Percentiles rank a stretch among this genome's conserved stretches.
Conservation (phyloP, 2,113 vertebrate species). For the Triplophysa dalaica region DNA sequence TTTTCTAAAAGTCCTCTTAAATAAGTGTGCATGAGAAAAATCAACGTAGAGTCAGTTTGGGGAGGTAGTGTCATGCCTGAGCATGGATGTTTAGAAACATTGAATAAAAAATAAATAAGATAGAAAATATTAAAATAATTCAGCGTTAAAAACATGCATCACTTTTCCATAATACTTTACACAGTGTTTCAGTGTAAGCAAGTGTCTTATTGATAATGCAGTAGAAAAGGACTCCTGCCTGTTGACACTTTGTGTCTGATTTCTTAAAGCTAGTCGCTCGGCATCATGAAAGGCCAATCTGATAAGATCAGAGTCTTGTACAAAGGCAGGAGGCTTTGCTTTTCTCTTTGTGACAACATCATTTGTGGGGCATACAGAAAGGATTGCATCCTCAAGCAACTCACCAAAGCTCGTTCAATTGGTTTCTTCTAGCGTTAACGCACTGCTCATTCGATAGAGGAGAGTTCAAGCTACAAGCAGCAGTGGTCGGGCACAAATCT, state of each 20-base stretch:
- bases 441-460: constrained; percentile 1
- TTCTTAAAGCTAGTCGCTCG: constrained; percentile 30
- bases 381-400: constrained; percentile 23
- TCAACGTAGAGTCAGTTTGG: no score
- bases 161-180: not conserved
- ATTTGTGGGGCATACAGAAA: constrained; percentile 48
- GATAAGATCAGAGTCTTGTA: constrained; percentile 40
- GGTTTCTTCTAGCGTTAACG: constrained; percentile 30
- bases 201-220: constrained; percentile 3
- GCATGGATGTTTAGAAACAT: no score
- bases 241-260: constrained; percentile 25
- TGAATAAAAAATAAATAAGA: no score
- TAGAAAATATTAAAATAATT: no score
- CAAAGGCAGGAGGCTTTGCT: constrained; percentile 34
- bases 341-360: constrained; percentile 38
- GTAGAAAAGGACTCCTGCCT: constrained; percentile 13
- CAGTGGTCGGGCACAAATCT: constrained; percentile 19
- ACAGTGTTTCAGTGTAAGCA: not conserved
- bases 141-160: not conserved
- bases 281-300: constrained; percentile 41
- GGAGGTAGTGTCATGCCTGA: no score
- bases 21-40: no score
- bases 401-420: constrained; percentile 35
- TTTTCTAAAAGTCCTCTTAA: no score
- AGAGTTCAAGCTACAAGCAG: constrained; percentile 30